Conservation (phyloP, 2,113 vertebrate species). For the Plecotus auritus region DNA sequence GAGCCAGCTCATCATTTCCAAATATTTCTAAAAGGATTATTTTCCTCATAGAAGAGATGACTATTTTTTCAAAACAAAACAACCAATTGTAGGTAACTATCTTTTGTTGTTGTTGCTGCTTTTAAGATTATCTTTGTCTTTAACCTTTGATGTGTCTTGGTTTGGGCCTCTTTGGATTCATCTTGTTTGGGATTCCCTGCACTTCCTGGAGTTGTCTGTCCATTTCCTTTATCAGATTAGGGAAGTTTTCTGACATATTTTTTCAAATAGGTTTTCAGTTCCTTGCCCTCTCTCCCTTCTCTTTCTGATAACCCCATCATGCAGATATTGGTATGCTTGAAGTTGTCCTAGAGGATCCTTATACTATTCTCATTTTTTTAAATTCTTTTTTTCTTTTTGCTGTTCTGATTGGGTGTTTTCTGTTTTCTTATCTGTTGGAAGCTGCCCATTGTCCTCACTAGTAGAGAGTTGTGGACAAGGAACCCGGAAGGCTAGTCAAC, state of each 20-base stretch:
- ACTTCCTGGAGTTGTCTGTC: neutral
- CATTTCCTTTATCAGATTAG: neutral
- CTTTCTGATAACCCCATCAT: neutral
- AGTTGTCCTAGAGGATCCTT: neutral
- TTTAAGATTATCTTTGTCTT: neutral
- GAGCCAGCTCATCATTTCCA: neutral
- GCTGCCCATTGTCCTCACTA: no score
- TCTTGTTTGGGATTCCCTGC: neutral
- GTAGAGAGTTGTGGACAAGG: no score
- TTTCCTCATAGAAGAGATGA: neutral
- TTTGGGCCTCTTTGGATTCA: neutral
- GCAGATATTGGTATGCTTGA: neutral
- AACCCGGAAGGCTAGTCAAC: no score
- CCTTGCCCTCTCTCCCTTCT: neutral
- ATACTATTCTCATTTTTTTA: neutral
- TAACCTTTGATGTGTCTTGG: neutral
- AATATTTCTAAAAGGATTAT: slow-evolving; percentile 1
- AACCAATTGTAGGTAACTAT: neutral
- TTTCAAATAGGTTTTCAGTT: neutral
- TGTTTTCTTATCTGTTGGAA: neutral
- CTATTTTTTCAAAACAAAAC: neutral
- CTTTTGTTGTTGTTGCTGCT: neutral
- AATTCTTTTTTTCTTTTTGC: neutral
- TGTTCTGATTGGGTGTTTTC: neutral
- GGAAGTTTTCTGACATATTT: neutral